Percentiles rank a stretch among this genome's conserved stretches.
phyloP scores from a whole-genome alignment of 2,888 invertebrate genomes.

The Clunio marinus region DNA sequence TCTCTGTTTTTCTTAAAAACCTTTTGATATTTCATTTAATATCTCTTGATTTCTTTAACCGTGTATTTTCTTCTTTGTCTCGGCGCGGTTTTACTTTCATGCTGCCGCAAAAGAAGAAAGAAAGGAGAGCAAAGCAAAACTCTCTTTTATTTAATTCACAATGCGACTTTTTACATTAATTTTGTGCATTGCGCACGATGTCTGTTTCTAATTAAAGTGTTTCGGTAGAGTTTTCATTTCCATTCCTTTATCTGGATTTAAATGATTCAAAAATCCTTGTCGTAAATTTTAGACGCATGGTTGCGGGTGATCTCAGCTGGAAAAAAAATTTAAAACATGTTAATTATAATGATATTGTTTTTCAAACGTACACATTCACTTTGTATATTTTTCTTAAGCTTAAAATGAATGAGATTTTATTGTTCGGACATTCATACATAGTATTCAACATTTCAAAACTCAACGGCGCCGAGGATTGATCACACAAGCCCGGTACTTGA shows the following conservation, averaged over 20 bases:
- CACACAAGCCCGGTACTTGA: neutral
- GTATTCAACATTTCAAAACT: no score
- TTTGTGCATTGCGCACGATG: slow-evolving; percentile 7
- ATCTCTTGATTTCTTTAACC: neutral
- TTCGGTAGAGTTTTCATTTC: neutral
- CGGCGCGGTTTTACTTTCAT: neutral
- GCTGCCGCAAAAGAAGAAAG: neutral
- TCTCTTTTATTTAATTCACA: neutral
- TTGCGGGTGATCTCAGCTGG: neutral
- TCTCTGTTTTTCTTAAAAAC: neutral
- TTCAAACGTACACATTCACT: neutral
- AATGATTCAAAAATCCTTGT: slow-evolving; percentile 4
- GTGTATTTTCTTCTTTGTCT: slow-evolving; percentile 8
- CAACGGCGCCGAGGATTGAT: slow-evolving; percentile 16
- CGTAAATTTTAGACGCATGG: neutral
- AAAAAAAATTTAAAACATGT: neutral
- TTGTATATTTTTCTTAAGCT: neutral
- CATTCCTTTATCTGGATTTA: slow-evolving; percentile 1
- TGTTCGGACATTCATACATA: no score
- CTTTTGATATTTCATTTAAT: neutral
- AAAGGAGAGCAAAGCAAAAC: no score
- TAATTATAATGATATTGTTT: slow-evolving; percentile 13
- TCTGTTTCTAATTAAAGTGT: neutral
- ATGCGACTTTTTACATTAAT: neutral
- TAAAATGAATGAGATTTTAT: neutral